Base-by-base conservation (phyloP, 1,140 invertebrate genomes). In the Drosophila sproati region DNA sequence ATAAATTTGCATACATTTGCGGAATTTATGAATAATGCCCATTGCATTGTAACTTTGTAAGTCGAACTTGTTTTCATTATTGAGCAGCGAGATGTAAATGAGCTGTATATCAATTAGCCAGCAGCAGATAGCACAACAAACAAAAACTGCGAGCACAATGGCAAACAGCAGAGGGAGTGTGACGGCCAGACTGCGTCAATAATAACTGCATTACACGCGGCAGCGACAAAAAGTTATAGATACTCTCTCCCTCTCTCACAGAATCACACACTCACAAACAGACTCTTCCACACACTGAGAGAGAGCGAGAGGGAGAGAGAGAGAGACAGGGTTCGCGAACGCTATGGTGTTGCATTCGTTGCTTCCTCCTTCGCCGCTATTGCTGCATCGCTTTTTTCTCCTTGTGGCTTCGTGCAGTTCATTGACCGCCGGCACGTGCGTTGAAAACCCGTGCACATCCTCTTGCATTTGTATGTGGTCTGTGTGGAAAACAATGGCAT, bases 341-440 rank as follows among this genome's bases (percentile, higher is more conserved):
- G 34, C 45, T 60, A 37, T 67, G 8, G 34, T 48, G 7, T 20
- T 54, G 61, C 69, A 66, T 55, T 77, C 32, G 41, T 1, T 34
- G 50, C 34, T 73, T 41, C 60, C 60, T 48, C 12, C 57, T 37
- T 50, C 54, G 10, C 31, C 59, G 61, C 37, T 77, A 35, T 37
- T 7, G 29, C 39, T 54, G 20, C 51, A 47, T n/a, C 20, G 7
- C 39, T 12, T 10, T 54, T 39, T 5, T 50, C 39, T 31, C 47
- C 41, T 50, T 59, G 66, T 47, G 72, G 35, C 48, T 76, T 28
- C 8, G 48, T 41, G 52, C 63, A 72, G 89, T 91, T 91, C 89
- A 91, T 80, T 89, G 89, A 91, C 89, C 89, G 89, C 50, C 61
- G 56, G 68, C 79, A 86, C 82, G 77, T 91, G 79, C 77, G 78